These are phyloP conservation scores for Apocrypta bakeri DNA, from an alignment of 1,140 invertebrate species.

Conservation along the genomic window DNA sequence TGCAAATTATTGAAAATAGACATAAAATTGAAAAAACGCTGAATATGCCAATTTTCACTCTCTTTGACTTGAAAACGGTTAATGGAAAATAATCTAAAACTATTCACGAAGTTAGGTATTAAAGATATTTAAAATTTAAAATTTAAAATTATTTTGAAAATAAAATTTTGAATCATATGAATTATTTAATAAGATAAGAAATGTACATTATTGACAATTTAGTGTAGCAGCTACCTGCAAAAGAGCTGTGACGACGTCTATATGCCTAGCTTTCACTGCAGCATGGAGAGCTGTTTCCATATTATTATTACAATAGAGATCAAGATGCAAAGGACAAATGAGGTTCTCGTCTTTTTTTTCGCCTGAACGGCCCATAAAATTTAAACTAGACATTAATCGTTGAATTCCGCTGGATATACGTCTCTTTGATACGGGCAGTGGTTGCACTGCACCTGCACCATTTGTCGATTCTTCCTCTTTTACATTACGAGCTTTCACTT, in stretches of 20 bases:
- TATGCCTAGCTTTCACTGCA: slow-evolving; percentile 85
- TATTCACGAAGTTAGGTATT: too few relatives aligned
- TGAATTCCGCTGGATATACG: slow-evolving; percentile 91
- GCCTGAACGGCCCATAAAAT: slow-evolving; percentile 73
- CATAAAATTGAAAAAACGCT: too few relatives aligned
- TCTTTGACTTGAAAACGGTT: too few relatives aligned
- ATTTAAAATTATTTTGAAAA: too few relatives aligned
- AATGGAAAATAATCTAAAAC: too few relatives aligned
- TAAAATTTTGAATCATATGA: too few relatives aligned
- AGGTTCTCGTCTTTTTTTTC: slow-evolving; percentile 76
- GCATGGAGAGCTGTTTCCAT: slow-evolving; percentile 86
- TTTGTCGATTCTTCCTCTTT: slow-evolving; percentile 70
- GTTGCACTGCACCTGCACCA: slow-evolving; percentile 41
- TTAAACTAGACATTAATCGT: slow-evolving; percentile 88
- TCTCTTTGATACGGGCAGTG: slow-evolving; percentile 77
- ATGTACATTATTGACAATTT: background rate
- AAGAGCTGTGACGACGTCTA: slow-evolving; percentile 83
- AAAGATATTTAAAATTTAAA: too few relatives aligned
- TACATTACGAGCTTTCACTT: slow-evolving; percentile 79
- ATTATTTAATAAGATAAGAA: too few relatives aligned
- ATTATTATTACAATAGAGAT: slow-evolving; percentile 84
- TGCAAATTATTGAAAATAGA: too few relatives aligned
- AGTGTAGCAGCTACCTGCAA: slow-evolving; percentile 74
- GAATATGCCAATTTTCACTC: too few relatives aligned
- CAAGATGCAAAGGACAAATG: slow-evolving; percentile 82